These are phyloP conservation scores for Ptyas mucosa DNA, from an alignment of 2,113 vertebrate genomes.

Conservation along the genomic window DNA sequence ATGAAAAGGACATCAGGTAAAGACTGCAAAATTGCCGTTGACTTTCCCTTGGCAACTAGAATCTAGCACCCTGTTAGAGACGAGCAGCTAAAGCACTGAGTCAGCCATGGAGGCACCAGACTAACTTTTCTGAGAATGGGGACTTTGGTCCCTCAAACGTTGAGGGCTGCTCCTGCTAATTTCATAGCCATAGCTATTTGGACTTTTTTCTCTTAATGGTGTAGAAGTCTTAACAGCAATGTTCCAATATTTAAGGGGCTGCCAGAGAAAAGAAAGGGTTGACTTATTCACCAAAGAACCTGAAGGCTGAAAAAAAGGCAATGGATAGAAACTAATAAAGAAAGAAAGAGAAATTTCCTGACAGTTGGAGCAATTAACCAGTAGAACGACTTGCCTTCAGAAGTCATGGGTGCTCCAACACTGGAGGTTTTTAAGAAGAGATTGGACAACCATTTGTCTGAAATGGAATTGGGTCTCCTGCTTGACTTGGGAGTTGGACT, in stretches of 20 bases:
- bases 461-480: too few species aligned
- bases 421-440: too few species aligned
- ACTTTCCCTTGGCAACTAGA: slow-evolving; percentile 24
- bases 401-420: too few species aligned
- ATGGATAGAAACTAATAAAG: neutral
- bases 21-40: neutral
- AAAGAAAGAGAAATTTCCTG: too few species aligned
- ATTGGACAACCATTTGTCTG: too few species aligned
- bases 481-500: neutral
- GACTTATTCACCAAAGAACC: neutral
- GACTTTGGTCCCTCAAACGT: neutral
- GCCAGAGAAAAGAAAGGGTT: neutral
- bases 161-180: neutral
- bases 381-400: too few species aligned
- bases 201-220: neutral
- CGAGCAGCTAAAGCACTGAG: neutral
- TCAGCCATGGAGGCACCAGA: neutral
- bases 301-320: neutral
- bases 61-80: neutral
- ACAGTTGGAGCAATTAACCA: too few species aligned
- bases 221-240: neutral
- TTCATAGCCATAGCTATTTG: neutral
- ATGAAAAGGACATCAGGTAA: slow-evolving; percentile 88
- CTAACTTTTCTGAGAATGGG: neutral
- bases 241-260: neutral